Evolutionary conservation across 2,888 invertebrate genomes (phyloP).

Genomic region (Eupithecia insigniata): DNA sequence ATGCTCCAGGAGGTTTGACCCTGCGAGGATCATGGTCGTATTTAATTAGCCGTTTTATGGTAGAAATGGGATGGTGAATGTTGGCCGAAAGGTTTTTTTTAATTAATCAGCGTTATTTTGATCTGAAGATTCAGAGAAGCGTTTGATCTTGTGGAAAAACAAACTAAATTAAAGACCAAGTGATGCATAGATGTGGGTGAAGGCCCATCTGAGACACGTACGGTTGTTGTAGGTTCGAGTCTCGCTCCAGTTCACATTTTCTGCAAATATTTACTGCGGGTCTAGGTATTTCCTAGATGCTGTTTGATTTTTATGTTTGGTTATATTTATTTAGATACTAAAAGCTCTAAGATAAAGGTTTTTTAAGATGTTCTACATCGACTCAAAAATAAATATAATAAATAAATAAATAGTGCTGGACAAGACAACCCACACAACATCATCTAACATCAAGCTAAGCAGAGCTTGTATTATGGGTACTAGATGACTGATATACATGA

Average conservation of each 20-base stretch:
- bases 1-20: conserved; percentile 52
- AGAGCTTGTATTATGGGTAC: too few relatives aligned
- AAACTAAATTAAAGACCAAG: background rate
- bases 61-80: conserved; percentile 1
- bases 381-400: background rate
- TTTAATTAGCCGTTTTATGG: conserved; percentile 1
- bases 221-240: background rate
- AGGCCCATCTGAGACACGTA: background rate
- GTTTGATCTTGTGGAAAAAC: background rate
- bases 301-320: background rate
- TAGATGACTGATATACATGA: too few relatives aligned
- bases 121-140: background rate
- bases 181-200: background rate
- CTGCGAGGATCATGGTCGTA: conserved; percentile 16
- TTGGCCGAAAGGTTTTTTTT: background rate
- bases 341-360: too few relatives aligned
- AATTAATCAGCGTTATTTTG: background rate
- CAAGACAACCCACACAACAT: too few relatives aligned
- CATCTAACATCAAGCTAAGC: too few relatives aligned
- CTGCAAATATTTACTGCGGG: background rate
- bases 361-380: background rate
- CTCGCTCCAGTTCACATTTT: background rate
- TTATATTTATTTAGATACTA: background rate
- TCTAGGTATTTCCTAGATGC: background rate
- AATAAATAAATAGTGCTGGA: too few relatives aligned